phyloP scores from a whole-genome alignment of 1,140 invertebrate genomes.

The Neodiprion pinetum region DNA sequence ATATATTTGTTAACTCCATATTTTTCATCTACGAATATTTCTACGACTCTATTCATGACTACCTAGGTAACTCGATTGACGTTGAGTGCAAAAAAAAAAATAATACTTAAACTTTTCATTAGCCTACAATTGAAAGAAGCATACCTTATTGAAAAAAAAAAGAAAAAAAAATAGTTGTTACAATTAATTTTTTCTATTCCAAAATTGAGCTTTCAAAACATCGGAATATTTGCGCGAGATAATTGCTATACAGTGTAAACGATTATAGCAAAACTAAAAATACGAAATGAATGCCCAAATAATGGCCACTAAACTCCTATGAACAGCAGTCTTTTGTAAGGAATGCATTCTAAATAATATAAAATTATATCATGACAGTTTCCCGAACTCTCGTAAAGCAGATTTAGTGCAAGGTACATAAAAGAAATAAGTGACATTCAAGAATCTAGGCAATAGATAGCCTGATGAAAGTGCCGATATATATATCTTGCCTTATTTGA shows the following conservation, averaged over 20 bases:
- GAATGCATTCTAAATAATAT: constrained; percentile 37
- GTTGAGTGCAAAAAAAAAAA: too few species aligned
- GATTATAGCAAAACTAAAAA: not conserved
- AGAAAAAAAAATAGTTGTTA: not conserved
- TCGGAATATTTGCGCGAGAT: not conserved
- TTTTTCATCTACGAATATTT: not conserved
- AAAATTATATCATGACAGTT: constrained; percentile 32
- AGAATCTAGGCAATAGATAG: not conserved
- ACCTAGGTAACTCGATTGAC: not conserved
- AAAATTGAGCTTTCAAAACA: not conserved
- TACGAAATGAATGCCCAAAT: not conserved
- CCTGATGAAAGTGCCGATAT: not conserved
- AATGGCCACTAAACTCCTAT: not conserved
- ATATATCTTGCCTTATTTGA: not conserved
- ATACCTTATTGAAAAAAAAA: not conserved
- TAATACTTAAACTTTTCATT: too few species aligned
- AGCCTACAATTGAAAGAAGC: not conserved
- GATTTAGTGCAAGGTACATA: not conserved
- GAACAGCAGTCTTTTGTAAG: constrained; percentile 39
- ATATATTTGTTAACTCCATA: constrained; percentile 3
- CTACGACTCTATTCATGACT: not conserved
- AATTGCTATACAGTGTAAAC: not conserved
- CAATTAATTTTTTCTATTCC: not conserved
- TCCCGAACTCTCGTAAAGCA: constrained; percentile 24
- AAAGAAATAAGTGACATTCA: not conserved